These are phyloP conservation scores for Orthonychiurus folsomi DNA, from an alignment of 2,888 invertebrate species.

Conservation along the genomic window DNA sequence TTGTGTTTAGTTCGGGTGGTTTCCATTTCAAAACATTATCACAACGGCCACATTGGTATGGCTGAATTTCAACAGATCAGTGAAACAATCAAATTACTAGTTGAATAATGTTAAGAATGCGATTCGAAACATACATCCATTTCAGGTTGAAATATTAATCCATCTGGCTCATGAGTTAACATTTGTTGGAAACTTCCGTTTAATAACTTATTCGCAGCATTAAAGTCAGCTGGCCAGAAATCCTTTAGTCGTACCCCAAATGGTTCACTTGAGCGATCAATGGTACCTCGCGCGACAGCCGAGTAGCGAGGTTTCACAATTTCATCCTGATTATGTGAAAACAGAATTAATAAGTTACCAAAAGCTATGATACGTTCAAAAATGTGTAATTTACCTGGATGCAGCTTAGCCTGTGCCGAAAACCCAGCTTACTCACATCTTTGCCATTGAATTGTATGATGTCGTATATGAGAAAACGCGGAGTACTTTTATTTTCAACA, in stretches of 20 bases:
- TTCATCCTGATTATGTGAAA: slow-evolving; percentile 44
- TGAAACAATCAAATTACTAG: too few species aligned
- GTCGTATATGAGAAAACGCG: slow-evolving; percentile 90
- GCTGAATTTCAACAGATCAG: slow-evolving; percentile 50
- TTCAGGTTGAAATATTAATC: slow-evolving; percentile 92
- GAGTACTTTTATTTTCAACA: slow-evolving; percentile 61
- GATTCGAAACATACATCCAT: slow-evolving; percentile 54
- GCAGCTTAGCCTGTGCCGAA: slow-evolving; percentile 65
- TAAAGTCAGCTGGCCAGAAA: slow-evolving; percentile 79
- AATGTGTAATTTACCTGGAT: slow-evolving; percentile 51
- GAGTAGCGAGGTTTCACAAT: slow-evolving; percentile 53
- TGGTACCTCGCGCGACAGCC: slow-evolving; percentile 66
- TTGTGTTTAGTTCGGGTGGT: slow-evolving; percentile 82
- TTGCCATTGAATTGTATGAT: slow-evolving; percentile 72
- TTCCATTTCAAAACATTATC: slow-evolving; percentile 93
- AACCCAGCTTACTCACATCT: slow-evolving; percentile 66
- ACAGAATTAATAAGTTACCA: too few species aligned
- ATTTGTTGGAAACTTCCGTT: slow-evolving; percentile 76
- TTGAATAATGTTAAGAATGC: slow-evolving; percentile 10
- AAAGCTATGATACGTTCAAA: too few species aligned
- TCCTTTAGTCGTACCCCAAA: slow-evolving; percentile 84
- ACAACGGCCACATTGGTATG: slow-evolving; percentile 74
- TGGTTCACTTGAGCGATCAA: slow-evolving; percentile 70
- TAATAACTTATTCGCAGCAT: slow-evolving; percentile 59
- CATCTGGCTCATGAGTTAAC: slow-evolving; percentile 90